Conservation (phyloP, 2,797 vertebrate genomes). For the Muscicapa striata region DNA sequence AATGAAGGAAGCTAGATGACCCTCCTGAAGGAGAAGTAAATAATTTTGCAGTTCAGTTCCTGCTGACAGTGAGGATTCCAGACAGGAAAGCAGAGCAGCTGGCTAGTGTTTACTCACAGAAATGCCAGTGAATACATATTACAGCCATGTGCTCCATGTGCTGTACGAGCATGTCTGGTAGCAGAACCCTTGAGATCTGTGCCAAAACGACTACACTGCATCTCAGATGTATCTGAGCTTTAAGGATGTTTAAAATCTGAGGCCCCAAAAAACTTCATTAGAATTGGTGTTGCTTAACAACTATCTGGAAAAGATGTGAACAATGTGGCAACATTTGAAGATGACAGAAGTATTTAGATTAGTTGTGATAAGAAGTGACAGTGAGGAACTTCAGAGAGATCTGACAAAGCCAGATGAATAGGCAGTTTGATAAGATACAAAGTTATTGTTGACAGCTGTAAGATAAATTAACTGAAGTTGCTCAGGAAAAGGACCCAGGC, state of each 20-base stretch:
- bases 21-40: background rate
- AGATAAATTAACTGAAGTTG: constrained; percentile 49
- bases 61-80: constrained; percentile 35
- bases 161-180: background rate
- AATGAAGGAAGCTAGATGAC: background rate
- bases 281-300: constrained; percentile 44
- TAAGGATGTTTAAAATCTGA: constrained; percentile 35
- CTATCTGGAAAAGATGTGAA: constrained; percentile 53
- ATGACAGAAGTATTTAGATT: constrained; percentile 64
- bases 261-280: background rate
- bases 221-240: background rate
- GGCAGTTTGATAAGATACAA: constrained; percentile 42
- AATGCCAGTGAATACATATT: constrained; percentile 27
- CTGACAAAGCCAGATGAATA: constrained; percentile 48
- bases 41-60: constrained; percentile 35
- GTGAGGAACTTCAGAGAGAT: constrained; percentile 52
- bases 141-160: background rate
- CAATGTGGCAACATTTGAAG: constrained; percentile 59
- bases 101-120: constrained; percentile 35
- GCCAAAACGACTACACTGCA: constrained; percentile 12
- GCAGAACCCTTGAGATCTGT: background rate
- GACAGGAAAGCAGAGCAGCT: constrained; percentile 38
- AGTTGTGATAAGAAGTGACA: constrained; percentile 45
- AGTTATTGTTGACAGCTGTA: constrained; percentile 56
- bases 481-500: constrained; percentile 4